Conservation (phyloP, 2,113 vertebrate genomes). For the Archilochus colubris region DNA sequence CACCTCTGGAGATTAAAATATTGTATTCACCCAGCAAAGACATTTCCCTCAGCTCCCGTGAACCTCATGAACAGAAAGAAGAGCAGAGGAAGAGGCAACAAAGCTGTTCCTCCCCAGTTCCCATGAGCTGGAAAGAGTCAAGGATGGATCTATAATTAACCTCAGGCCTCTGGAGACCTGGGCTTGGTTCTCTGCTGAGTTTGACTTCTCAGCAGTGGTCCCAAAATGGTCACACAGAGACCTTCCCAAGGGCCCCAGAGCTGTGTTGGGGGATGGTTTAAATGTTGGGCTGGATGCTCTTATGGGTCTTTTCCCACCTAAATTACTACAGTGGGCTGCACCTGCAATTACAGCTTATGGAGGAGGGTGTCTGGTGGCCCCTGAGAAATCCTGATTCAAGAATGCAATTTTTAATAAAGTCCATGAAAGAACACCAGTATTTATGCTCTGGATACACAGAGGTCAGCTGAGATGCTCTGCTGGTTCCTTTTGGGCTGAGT, state of each 20-base stretch:
- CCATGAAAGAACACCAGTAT: background rate
- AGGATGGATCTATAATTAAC: background rate
- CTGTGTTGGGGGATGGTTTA: background rate
- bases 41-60: background rate
- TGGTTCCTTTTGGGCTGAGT: background rate
- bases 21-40: background rate
- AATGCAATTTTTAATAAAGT: background rate
- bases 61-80: background rate
- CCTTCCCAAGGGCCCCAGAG: background rate
- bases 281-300: too few relatives aligned
- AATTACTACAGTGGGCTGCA: background rate
- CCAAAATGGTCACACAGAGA: background rate
- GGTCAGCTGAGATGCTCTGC: background rate
- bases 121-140: background rate
- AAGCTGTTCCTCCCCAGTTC: rapidly evolving
- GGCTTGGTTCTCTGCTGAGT: background rate
- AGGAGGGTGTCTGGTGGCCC: rapidly evolving
- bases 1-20: slow-evolving; percentile 1
- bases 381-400: background rate
- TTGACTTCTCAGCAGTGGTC: background rate
- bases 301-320: too few relatives aligned
- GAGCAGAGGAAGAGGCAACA: background rate
- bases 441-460: background rate
- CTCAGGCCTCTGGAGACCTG: background rate
- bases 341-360: background rate